phyloP scores from a whole-genome alignment of 37 sponge, comb jelly and placozoan species.

The Tethya wilhelma region DNA sequence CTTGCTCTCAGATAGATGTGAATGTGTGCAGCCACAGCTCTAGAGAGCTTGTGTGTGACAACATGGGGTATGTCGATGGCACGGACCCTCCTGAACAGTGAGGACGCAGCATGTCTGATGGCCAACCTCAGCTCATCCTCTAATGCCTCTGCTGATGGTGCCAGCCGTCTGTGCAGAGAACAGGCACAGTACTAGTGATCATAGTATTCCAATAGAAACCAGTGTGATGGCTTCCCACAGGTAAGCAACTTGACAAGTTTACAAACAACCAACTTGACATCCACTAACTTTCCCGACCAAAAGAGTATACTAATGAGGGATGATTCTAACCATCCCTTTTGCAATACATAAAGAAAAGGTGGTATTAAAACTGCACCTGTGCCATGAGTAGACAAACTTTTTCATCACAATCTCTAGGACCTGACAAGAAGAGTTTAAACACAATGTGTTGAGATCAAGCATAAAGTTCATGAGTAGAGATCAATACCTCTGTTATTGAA shows the following conservation, averaged over 20 bases:
- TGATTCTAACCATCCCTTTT: too few species aligned
- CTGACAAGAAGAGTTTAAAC: too few species aligned
- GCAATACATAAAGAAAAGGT: too few species aligned
- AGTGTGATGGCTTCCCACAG: too few species aligned
- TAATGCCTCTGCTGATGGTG: slow-evolving; percentile 13
- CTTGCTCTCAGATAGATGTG: slow-evolving; percentile 61
- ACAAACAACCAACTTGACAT: too few species aligned
- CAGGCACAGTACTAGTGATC: not conserved
- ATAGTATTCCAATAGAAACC: too few species aligned
- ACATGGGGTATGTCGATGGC: slow-evolving; percentile 54
- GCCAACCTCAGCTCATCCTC: slow-evolving; percentile 31
- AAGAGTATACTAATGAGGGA: too few species aligned
- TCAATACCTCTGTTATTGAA: slow-evolving; percentile 35
- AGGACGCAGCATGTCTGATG: slow-evolving; percentile 27
- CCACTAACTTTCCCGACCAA: too few species aligned
- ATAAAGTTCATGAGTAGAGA: not conserved
- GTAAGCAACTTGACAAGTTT: too few species aligned
- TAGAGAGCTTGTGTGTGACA: slow-evolving; percentile 33
- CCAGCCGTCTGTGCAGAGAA: slow-evolving; percentile 2
- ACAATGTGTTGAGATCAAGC: not conserved
- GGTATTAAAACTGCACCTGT: too few species aligned
- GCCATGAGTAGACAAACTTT: slow-evolving; percentile 69
- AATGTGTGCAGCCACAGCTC: slow-evolving; percentile 42
- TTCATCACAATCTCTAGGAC: slow-evolving; percentile 60
- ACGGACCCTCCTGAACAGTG: slow-evolving; percentile 14